phyloP scores from a whole-genome alignment of 1,140 invertebrate genomes.

The Teleogryllus occipitalis region DNA sequence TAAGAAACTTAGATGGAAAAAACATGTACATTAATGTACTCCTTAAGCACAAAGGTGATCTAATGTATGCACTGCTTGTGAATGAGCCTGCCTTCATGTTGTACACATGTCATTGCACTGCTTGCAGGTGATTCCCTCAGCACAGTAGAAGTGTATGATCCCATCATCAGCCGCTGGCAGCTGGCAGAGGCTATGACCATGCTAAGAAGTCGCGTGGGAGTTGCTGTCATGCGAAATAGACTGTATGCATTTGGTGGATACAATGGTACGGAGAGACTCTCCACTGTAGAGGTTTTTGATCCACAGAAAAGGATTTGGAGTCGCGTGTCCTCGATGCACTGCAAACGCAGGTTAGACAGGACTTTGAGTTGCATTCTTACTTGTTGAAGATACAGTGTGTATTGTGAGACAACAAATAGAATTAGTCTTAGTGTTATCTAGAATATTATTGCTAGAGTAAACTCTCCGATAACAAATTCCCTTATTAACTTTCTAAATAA shows the following conservation, averaged over 20 bases:
- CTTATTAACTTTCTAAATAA: no score
- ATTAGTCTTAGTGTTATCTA: no score
- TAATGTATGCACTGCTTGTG: neutral
- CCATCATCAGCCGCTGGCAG: slow-evolving; percentile 61
- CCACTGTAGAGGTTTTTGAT: slow-evolving; percentile 84
- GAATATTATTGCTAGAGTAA: no score
- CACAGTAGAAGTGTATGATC: slow-evolving; percentile 82
- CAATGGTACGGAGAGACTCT: slow-evolving; percentile 71
- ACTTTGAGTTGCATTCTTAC: no score
- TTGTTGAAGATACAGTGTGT: no score
- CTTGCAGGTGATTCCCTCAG: slow-evolving; percentile 67
- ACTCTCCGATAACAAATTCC: no score
- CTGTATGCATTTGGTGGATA: slow-evolving; percentile 70
- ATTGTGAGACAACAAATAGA: no score
- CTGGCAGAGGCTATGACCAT: slow-evolving; percentile 79
- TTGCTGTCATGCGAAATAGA: slow-evolving; percentile 68
- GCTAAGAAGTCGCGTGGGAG: slow-evolving; percentile 72
- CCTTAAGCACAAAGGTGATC: neutral
- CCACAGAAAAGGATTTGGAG: slow-evolving; percentile 65
- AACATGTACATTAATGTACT: slow-evolving; percentile 2
- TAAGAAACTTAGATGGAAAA: no score
- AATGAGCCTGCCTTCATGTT: neutral
- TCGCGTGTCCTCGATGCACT: slow-evolving; percentile 71
- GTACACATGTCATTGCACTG: neutral
- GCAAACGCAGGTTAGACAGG: slow-evolving; percentile 58